Conservation (phyloP, 2,113 vertebrate genomes). For the Chaenocephalus aceratus region DNA sequence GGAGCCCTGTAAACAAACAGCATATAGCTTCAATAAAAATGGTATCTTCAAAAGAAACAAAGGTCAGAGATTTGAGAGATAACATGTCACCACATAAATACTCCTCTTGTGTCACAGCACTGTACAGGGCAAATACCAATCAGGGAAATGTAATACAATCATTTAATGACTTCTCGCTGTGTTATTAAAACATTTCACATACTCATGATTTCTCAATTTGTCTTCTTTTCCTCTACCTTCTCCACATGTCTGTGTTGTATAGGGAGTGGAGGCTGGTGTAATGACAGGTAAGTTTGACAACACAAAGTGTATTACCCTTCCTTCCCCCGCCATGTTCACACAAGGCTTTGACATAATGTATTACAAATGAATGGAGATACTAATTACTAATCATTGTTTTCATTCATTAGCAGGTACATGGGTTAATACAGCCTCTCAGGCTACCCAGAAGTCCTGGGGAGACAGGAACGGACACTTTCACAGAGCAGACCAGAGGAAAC, state of each 20-base stretch:
- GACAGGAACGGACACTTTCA: slow-evolving; percentile 88
- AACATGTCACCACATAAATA: neutral
- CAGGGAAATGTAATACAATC: neutral
- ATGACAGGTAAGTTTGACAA: slow-evolving; percentile 85
- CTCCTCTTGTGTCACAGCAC: too few relatives aligned
- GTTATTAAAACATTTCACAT: neutral
- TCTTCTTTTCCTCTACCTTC: slow-evolving; percentile 6
- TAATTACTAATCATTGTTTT: neutral
- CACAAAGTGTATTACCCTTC: neutral
- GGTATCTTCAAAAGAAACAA: neutral
- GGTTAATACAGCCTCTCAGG: slow-evolving; percentile 91
- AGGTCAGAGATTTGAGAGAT: neutral
- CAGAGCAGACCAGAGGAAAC: slow-evolving; percentile 87
- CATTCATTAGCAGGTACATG: slow-evolving; percentile 84
- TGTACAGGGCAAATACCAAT: neutral
- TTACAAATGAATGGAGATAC: neutral
- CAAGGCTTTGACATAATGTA: neutral
- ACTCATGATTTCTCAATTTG: neutral
- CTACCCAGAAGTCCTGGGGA: slow-evolving; percentile 90
- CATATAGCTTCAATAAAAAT: neutral
- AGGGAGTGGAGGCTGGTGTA: slow-evolving; percentile 89
- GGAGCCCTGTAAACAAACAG: too few relatives aligned
- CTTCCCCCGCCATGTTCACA: neutral
- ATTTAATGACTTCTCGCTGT: neutral
- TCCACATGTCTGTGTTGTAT: slow-evolving; percentile 55